A percentile compares a stretch with the other conserved stretches of the same genome.
These are phyloP conservation scores for Eretmocerus hayati DNA, from an alignment of 2,888 invertebrate genomes.

Conservation along the genomic window DNA sequence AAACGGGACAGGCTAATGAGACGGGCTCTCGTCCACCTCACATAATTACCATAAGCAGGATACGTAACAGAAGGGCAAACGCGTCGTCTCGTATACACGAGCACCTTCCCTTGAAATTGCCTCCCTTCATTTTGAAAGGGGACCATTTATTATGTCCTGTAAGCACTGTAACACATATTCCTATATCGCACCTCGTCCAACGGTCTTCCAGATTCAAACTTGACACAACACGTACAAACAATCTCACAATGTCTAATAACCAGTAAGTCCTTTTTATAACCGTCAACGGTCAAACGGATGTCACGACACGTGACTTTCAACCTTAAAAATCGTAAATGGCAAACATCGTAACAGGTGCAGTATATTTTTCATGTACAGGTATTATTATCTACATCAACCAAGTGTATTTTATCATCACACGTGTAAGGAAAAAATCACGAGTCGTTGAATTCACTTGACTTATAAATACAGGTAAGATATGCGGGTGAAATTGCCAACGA, in stretches of 20 bases:
- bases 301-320: no score
- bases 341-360: no score
- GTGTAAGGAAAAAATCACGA: neutral
- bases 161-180: neutral
- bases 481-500: neutral
- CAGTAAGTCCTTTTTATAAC: neutral
- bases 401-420: neutral
- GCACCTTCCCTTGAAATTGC: constrained; percentile 6
- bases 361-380: no score
- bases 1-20: neutral
- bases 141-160: no score
- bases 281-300: constrained; percentile 11
- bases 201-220: no score
- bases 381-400: no score
- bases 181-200: constrained; percentile 1
- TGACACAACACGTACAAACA: no score
- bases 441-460: constrained; percentile 8
- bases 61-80: neutral
- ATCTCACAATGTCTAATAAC: no score
- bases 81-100: neutral
- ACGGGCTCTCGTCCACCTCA: neutral
- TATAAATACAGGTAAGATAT: no score
- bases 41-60: constrained; percentile 15
- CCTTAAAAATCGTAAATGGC: no score
- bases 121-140: neutral